phyloP scores from a whole-genome alignment of 2,113 vertebrate genomes.

The Poecile atricapillus region DNA sequence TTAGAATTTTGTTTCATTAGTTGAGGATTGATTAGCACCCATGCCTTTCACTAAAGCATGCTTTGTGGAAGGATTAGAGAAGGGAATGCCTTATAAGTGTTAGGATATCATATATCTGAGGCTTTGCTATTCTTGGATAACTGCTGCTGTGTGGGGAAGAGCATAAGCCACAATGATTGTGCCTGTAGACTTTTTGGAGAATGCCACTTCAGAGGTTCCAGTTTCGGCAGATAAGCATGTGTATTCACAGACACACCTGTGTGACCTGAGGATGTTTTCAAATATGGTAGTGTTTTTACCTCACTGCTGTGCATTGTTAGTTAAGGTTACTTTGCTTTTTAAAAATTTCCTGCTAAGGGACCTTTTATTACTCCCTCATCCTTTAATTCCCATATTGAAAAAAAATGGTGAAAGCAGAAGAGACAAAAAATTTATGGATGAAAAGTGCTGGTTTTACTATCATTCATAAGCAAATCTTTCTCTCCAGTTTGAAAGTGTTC shows the following conservation, averaged over 20 bases:
- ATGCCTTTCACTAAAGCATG: not conserved
- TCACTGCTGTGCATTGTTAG: not conserved
- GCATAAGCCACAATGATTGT: not conserved
- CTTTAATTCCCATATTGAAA: not conserved
- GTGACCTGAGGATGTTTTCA: not conserved
- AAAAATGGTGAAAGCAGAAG: not conserved
- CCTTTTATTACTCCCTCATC: not conserved
- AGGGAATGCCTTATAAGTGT: not conserved
- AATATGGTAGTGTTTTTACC: not conserved
- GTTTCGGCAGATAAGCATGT: fast-evolving
- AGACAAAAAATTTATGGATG: not conserved
- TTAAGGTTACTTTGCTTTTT: not conserved
- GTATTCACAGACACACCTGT: not conserved
- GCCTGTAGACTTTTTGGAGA: not conserved
- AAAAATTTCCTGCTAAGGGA: not conserved
- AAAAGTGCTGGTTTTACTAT: not conserved
- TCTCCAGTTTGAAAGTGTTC: not conserved
- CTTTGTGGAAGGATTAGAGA: not conserved
- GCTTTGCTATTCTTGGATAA: not conserved
- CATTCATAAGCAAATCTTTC: not conserved
- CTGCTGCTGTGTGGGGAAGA: not conserved
- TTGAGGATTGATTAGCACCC: not conserved
- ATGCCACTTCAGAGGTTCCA: not conserved
- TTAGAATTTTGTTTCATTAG: not conserved
- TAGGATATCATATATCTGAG: not conserved